A percentile compares a stretch with the other conserved stretches of the same genome.
Conservation (phyloP, 2,888 invertebrate species). For the Trichopria drosophilae region DNA sequence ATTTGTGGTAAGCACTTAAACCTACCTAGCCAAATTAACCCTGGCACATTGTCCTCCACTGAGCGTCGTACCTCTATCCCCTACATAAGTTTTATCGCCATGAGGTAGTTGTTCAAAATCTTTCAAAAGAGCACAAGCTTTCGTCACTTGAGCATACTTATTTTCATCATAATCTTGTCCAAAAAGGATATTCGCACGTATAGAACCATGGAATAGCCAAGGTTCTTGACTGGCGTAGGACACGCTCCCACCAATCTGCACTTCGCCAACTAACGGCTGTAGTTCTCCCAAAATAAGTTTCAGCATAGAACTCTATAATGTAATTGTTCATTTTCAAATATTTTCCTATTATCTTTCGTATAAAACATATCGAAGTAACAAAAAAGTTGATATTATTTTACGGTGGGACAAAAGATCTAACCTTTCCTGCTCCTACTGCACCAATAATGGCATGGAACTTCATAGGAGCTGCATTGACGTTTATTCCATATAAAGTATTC, state of each 20-base stretch:
- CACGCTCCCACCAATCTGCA: conserved; percentile 66
- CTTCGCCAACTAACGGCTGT: conserved; percentile 64
- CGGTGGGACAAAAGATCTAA: too few species aligned
- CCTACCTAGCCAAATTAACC: conserved; percentile 69
- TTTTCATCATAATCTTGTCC: conserved; percentile 66
- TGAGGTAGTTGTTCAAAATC: conserved; percentile 73
- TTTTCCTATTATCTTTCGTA: too few species aligned
- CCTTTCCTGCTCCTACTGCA: conserved; percentile 86
- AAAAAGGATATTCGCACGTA: conserved; percentile 80
- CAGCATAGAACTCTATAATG: conserved; percentile 63
- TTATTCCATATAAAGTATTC: conserved; percentile 59
- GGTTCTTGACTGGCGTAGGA: conserved; percentile 80
- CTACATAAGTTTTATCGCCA: conserved; percentile 75
- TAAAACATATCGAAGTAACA: too few species aligned
- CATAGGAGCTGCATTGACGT: conserved; percentile 57
- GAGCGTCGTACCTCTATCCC: conserved; percentile 75
- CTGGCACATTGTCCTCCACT: conserved; percentile 82
- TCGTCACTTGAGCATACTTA: conserved; percentile 63
- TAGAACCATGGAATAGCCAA: conserved; percentile 73
- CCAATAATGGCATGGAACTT: conserved; percentile 80
- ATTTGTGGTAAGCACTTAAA: conserved; percentile 6
- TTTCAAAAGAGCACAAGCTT: conserved; percentile 66
- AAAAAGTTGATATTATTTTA: too few species aligned
- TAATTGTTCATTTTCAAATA: too few species aligned
- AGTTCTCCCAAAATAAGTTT: conserved; percentile 76